Conservation (phyloP, 1,140 invertebrate genomes). For the Euwallacea similis region DNA sequence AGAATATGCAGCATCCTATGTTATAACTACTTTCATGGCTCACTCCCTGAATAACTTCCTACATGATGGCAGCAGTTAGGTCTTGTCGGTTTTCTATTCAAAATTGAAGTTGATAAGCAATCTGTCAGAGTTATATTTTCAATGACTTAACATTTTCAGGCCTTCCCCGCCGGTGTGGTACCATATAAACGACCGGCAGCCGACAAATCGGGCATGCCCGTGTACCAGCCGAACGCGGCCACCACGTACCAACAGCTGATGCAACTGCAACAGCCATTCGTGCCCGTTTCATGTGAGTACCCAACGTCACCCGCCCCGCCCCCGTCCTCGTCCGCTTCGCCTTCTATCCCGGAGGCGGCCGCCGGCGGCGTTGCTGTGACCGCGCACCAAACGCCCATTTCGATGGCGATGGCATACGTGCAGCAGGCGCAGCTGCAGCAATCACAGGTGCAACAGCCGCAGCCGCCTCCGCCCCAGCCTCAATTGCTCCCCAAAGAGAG, state of each 20-base stretch:
- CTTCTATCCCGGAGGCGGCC: conserved; percentile 39
- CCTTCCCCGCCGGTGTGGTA: conserved; percentile 91
- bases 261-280: conserved; percentile 91
- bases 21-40: too few relatives aligned
- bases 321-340: conserved; percentile 47
- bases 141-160: conserved; percentile 59
- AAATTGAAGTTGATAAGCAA: too few relatives aligned
- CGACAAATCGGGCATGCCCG: conserved; percentile 92
- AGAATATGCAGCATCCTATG: too few relatives aligned
- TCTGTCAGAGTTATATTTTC: background rate
- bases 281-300: conserved; percentile 92
- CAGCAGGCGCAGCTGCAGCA: conserved; percentile 12
- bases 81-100: too few relatives aligned
- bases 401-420: conserved; percentile 3
- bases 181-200: conserved; percentile 92
- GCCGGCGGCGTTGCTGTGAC: conserved; percentile 16
- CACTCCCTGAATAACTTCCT: too few relatives aligned
- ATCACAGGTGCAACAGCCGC: conserved; percentile 26
- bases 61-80: too few relatives aligned
- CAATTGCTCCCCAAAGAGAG: conserved; percentile 39
- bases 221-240: conserved; percentile 88
- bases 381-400: conserved; percentile 11
- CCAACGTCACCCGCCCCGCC: conserved; percentile 64
- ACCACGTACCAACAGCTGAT: conserved; percentile 94
- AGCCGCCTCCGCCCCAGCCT: conserved; percentile 43